phyloP scores from a whole-genome alignment of 2,113 vertebrate genomes.

The Eolophus roseicapilla region DNA sequence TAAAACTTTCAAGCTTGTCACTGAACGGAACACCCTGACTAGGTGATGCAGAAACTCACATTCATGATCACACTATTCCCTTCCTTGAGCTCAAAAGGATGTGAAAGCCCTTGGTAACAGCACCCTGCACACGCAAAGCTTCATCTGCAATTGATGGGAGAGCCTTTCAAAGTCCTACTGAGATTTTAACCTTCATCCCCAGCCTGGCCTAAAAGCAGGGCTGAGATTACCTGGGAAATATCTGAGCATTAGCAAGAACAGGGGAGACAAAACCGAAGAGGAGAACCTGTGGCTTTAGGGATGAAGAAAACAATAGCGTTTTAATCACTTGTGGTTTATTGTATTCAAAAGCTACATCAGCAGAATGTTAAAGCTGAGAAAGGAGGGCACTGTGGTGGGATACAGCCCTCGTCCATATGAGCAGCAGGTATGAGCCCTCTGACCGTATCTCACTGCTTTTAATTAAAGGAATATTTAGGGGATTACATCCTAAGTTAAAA shows the following conservation, averaged over 20 bases:
- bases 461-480: neutral
- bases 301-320: neutral
- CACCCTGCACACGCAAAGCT: accelerated
- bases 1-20: neutral
- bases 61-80: neutral
- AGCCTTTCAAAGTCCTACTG: neutral
- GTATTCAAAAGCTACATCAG: neutral
- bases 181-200: neutral
- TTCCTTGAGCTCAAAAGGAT: neutral
- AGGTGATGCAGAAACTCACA: neutral
- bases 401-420: neutral
- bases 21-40: neutral
- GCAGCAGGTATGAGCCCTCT: neutral
- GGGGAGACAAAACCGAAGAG: accelerated
- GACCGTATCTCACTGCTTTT: neutral
- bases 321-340: neutral
- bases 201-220: neutral
- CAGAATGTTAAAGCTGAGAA: neutral
- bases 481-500: neutral
- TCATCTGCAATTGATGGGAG: neutral
- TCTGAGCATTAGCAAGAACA: neutral
- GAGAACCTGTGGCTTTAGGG: neutral
- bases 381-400: neutral
- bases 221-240: neutral
- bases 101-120: neutral